These are phyloP conservation scores for Dendrolimus kikuchii DNA, from an alignment of 1,140 invertebrate species.

Conservation along the genomic window DNA sequence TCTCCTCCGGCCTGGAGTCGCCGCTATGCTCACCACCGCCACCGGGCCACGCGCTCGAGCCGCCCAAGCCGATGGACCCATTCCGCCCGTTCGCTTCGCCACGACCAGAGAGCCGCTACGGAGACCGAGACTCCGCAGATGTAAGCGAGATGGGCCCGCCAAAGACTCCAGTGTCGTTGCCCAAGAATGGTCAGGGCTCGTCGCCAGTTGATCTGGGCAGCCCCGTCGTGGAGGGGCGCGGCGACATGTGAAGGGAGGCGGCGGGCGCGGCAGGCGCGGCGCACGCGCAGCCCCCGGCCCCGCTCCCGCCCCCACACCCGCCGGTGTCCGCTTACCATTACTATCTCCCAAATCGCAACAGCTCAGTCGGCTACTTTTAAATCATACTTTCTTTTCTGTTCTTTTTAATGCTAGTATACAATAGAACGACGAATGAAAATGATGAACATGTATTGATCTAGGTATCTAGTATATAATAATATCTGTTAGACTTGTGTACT, in stretches of 20 bases:
- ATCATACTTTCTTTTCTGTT: neutral
- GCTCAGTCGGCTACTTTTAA: conserved; percentile 24
- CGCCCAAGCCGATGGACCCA: conserved; percentile 52
- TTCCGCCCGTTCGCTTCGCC: conserved; percentile 66
- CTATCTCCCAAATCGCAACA: conserved; percentile 60
- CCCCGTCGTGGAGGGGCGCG: conserved; percentile 39
- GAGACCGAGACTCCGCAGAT: conserved; percentile 45
- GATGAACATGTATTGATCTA: too few relatives aligned
- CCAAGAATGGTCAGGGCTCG: conserved; percentile 55
- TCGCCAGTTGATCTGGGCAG: conserved; percentile 53
- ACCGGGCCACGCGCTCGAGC: conserved; percentile 58
- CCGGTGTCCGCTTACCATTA: conserved; percentile 63
- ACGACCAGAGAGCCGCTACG: conserved; percentile 54
- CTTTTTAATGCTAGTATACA: too few relatives aligned
- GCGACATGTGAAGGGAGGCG: conserved; percentile 62
- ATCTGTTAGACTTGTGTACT: too few relatives aligned
- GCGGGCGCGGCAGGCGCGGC: conserved; percentile 35
- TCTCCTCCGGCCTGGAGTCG: conserved; percentile 57
- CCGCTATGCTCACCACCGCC: conserved; percentile 63
- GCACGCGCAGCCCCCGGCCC: conserved; percentile 21
- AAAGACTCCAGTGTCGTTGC: conserved; percentile 40
- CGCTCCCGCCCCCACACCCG: conserved; percentile 29
- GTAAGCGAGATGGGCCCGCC: conserved; percentile 58
- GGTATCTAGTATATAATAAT: too few relatives aligned
- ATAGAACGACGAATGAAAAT: too few relatives aligned